These are phyloP conservation scores for Rhagonycha lutea DNA, from an alignment of 2,888 invertebrate genomes.

Conservation along the genomic window DNA sequence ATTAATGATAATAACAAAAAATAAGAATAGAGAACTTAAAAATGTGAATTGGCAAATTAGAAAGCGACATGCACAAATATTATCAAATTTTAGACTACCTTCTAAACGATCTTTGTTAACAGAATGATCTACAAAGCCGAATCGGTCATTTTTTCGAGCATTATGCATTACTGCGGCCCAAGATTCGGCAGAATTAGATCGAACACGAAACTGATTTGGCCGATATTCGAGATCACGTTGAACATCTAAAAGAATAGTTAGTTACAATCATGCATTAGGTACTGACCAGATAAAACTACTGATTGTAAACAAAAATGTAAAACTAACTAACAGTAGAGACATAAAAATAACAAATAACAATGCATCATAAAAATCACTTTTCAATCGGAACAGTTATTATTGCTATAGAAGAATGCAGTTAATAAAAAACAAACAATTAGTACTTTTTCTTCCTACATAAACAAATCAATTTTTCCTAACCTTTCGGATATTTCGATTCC, in stretches of 20 bases:
- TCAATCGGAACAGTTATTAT: background rate
- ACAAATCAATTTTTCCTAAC: constrained; percentile 32
- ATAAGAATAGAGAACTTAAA: background rate
- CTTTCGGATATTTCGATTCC: constrained; percentile 58
- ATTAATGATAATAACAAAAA: constrained; percentile 4
- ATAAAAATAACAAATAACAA: background rate
- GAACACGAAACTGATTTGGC: constrained; percentile 54
- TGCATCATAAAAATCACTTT: background rate
- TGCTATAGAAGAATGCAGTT: background rate
- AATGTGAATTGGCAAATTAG: background rate
- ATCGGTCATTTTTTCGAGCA: constrained; percentile 12
- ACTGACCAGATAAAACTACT: background rate
- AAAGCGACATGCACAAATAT: background rate
- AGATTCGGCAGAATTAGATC: constrained; percentile 63
- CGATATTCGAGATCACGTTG: constrained; percentile 46
- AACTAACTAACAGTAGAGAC: background rate
- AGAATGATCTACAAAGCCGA: constrained; percentile 1
- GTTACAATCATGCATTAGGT: background rate
- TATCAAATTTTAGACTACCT: constrained; percentile 6
- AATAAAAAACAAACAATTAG: background rate
- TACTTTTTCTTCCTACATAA: background rate
- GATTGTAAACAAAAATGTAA: background rate
- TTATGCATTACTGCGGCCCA: constrained; percentile 47
- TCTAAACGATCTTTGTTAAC: constrained; percentile 1
- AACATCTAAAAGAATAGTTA: constrained; percentile 29